phyloP scores from a whole-genome alignment of 2,113 vertebrate species.

The Lota lota region DNA sequence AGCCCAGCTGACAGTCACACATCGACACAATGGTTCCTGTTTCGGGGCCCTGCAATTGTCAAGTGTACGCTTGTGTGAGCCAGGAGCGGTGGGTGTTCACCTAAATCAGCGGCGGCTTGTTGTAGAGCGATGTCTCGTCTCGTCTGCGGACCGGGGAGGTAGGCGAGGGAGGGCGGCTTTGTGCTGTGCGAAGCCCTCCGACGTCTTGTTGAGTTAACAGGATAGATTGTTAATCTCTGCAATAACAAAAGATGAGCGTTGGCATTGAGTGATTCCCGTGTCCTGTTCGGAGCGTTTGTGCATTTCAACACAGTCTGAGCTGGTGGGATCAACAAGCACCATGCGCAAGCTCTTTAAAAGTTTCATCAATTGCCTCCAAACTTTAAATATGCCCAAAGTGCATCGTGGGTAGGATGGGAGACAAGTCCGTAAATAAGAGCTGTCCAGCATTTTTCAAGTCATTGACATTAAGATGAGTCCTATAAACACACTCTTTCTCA shows the following conservation, averaged over 20 bases:
- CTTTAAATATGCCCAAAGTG: conserved; percentile 62
- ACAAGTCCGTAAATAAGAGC: conserved; percentile 62
- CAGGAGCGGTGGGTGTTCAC: no score
- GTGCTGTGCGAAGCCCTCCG: conserved; percentile 22
- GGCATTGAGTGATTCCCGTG: conserved; percentile 55
- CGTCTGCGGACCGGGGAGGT: neutral
- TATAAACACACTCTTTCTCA: conserved; percentile 9
- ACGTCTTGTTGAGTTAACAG: conserved; percentile 21
- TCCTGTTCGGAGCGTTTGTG: conserved; percentile 37
- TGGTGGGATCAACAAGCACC: conserved; percentile 39
- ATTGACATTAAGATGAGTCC: conserved; percentile 53
- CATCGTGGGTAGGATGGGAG: conserved; percentile 42
- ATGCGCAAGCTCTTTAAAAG: conserved; percentile 59
- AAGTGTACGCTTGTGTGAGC: no score
- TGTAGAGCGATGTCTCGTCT: neutral
- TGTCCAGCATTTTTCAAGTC: conserved; percentile 38
- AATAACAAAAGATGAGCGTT: conserved; percentile 40
- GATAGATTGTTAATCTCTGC: conserved; percentile 41
- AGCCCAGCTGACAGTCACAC: no score
- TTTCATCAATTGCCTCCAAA: conserved; percentile 65
- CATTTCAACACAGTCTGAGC: conserved; percentile 54
- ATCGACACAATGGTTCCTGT: no score
- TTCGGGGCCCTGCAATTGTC: no score
- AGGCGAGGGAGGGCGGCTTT: neutral
- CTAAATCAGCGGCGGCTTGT: no score